phyloP scores from a whole-genome alignment of 2,797 vertebrate species.

The Caiman crocodilus region DNA sequence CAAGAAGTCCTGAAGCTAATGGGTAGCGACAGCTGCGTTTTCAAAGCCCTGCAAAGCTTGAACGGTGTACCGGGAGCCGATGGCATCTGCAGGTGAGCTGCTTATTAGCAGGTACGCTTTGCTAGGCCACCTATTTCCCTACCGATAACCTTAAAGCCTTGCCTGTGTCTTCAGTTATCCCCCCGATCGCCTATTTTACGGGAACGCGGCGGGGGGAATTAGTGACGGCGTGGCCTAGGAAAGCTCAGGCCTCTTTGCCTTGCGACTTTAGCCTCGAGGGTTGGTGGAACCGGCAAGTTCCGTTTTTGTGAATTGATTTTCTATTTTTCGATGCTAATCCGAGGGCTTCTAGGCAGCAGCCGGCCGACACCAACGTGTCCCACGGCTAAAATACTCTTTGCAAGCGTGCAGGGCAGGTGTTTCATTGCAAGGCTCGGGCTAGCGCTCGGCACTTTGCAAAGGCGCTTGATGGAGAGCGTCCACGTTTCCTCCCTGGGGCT shows the following conservation, averaged over 20 bases:
- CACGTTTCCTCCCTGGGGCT: fast-evolving
- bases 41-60: constrained; percentile 67
- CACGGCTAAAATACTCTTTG: background rate
- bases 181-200: constrained; percentile 1
- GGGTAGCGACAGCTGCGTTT: constrained; percentile 67
- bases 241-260: background rate
- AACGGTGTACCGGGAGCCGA: constrained; percentile 45
- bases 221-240: background rate
- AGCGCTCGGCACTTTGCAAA: background rate
- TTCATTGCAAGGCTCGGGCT: background rate
- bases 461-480: background rate
- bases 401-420: background rate
- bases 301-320: background rate
- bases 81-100: constrained; percentile 6
- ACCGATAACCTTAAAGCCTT: background rate
- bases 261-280: constrained; percentile 3
- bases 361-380: background rate
- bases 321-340: background rate
- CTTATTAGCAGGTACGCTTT: constrained; percentile 43
- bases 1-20: constrained; percentile 52
- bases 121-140: background rate
- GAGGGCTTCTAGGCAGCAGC: background rate
- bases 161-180: background rate
- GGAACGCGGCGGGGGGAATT: fast-evolving
- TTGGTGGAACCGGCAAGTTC: background rate